These are phyloP conservation scores for Pedionomus torquatus DNA, from an alignment of 2,113 vertebrate species.

Conservation along the genomic window DNA sequence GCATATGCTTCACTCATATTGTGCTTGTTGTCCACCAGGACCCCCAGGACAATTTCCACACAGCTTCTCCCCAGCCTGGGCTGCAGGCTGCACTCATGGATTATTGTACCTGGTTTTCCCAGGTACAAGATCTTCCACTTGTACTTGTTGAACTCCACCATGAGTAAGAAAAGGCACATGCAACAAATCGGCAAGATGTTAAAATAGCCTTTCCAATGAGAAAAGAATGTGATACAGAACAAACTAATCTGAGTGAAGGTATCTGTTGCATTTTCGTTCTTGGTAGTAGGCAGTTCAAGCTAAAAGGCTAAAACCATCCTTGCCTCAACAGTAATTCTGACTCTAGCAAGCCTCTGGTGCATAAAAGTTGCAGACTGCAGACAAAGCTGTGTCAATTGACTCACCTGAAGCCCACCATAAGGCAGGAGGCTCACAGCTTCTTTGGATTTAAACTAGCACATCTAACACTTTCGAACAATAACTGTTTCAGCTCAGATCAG, in stretches of 20 bases:
- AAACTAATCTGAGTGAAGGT: neutral
- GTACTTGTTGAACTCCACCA: neutral
- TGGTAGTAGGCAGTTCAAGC: neutral
- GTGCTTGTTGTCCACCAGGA: neutral
- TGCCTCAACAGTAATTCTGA: neutral
- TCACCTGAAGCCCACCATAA: neutral
- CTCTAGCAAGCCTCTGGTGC: neutral
- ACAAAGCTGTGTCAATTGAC: fast-evolving
- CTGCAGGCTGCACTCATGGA: neutral
- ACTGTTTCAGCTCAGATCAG: neutral
- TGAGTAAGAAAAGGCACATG: neutral
- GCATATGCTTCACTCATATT: neutral
- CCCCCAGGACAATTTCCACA: neutral
- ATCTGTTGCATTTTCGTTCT: neutral
- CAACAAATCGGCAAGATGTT: conserved; percentile 20
- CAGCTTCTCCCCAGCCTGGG: neutral
- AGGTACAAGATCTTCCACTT: neutral
- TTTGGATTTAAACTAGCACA: neutral
- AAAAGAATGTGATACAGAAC: neutral
- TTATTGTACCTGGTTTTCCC: neutral
- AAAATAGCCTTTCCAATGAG: neutral
- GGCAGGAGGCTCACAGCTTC: neutral
- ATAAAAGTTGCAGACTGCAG: neutral
- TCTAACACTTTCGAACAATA: fast-evolving
- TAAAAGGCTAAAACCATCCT: neutral